Conservation (phyloP, 1,140 invertebrate species). For the Megalonaias nervosa region DNA sequence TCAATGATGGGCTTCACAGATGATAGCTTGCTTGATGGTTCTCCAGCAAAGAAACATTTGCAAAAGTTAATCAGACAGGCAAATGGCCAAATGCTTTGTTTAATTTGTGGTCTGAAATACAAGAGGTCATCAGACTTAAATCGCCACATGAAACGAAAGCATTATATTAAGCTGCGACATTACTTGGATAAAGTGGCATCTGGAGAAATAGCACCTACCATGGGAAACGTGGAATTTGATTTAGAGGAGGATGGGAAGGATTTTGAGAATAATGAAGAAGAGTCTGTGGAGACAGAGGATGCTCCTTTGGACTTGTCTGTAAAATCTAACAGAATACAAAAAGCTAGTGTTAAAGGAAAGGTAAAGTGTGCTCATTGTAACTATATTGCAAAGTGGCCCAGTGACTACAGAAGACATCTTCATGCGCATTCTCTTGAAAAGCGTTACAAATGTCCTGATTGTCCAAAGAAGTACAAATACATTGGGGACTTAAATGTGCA, state of each 20-base stretch:
- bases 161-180: constrained; percentile 59
- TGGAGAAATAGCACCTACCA: constrained; percentile 9
- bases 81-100: constrained; percentile 76
- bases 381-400: constrained; percentile 87
- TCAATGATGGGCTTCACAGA: too few species aligned
- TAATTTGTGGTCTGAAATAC: constrained; percentile 69
- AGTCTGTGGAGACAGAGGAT: not conserved
- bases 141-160: constrained; percentile 71
- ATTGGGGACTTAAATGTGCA: constrained; percentile 69
- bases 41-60: constrained; percentile 11
- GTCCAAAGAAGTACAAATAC: constrained; percentile 72
- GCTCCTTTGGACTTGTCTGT: constrained; percentile 25
- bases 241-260: constrained; percentile 13
- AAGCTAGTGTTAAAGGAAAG: constrained; percentile 29
- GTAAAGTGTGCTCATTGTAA: constrained; percentile 80
- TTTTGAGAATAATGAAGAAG: constrained; percentile 13
- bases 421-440: constrained; percentile 77
- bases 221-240: constrained; percentile 29
- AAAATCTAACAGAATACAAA: constrained; percentile 17
- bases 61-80: constrained; percentile 3
- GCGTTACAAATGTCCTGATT: constrained; percentile 69
- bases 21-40: not conserved
- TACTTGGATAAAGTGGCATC: constrained; percentile 42
- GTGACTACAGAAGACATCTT: constrained; percentile 81
- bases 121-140: constrained; percentile 68